Base-by-base conservation (phyloP, 2,797 vertebrate genomes). In the Aselliscus stoliczkanus region DNA sequence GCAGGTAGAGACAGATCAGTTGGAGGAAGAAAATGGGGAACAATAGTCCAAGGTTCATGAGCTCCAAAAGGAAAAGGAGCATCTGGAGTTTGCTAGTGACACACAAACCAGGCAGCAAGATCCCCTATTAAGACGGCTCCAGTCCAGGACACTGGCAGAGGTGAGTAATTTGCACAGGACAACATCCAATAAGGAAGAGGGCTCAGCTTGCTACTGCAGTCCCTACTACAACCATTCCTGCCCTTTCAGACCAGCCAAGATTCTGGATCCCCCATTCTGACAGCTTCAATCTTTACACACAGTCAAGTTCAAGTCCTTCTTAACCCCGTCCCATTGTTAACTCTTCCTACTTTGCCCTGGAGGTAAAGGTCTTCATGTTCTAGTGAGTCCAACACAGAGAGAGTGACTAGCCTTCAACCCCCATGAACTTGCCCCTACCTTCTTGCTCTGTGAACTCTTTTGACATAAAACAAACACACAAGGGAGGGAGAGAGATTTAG, bases 311-410 rank as follows among this genome's bases (percentile, higher is more conserved):
- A 99, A 98, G 98, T 98, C 97, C 98, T 98, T 97, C 98, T 98
- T 97, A 98, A 98, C 98, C 98, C 98, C 79, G 99, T 98, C 98
- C 98, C 99, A 98, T 98, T 99, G 98, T 98, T 99, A 99, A 99
- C 99, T 98, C 99, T 98, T 99, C 99, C 99, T 99, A 99, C 99
- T 99, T 99, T 99, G 99, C 99, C 98, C 99, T 99, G 99, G 99
- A 99, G 99, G 99, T 99, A 13, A 20, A 42, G 29, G 34, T 39
- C 99, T 88, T 98, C 86, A 98, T 98, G 98, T 99, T 99, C 97
- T 99, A 99, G 98, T 98, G 98, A 98, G 99, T 98, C 97, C 99
- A 99, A 98, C 98, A 99, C 99, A 99, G 99, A 98, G 99, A 99
- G 99, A 99, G 99, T 98, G 99, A 99, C 98, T 99, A 99, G 98